Percentiles rank a stretch among this genome's conserved stretches.
These are phyloP conservation scores for Drosophila santomea DNA, from an alignment of 1,140 invertebrate species.

Conservation along the genomic window DNA sequence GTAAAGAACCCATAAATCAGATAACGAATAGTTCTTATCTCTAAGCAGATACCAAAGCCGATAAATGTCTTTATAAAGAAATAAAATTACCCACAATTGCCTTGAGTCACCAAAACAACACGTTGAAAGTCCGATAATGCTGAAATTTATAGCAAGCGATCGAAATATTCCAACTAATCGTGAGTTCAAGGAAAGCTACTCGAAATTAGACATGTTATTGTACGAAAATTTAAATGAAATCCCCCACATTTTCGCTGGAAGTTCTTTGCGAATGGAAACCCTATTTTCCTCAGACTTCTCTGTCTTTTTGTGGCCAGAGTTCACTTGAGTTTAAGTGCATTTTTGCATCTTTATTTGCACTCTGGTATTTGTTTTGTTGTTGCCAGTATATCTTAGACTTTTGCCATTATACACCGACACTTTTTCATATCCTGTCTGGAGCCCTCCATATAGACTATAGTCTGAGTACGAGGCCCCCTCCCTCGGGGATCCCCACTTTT, in stretches of 20 bases:
- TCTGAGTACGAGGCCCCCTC: slow-evolving; percentile 48
- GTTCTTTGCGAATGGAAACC: background rate
- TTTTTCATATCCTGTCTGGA: slow-evolving; percentile 81
- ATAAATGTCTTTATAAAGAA: slow-evolving; percentile 26
- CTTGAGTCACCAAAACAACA: slow-evolving; percentile 26
- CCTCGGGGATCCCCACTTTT: slow-evolving; percentile 6
- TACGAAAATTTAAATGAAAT: slow-evolving; percentile 4
- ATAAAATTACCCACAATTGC: slow-evolving; percentile 25
- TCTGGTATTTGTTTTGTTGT: slow-evolving; percentile 70
- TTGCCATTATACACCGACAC: slow-evolving; percentile 75
- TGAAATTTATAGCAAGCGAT: background rate
- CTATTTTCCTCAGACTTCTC: background rate
- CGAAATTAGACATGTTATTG: slow-evolving; percentile 1
- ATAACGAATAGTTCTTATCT: slow-evolving; percentile 34
- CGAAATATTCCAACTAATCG: slow-evolving; percentile 10
- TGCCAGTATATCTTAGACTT: slow-evolving; percentile 54
- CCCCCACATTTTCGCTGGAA: background rate
- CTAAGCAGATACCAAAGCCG: slow-evolving; percentile 11
- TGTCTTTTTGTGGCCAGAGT: slow-evolving; percentile 30
- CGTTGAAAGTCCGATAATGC: slow-evolving; percentile 12
- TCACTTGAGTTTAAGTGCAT: slow-evolving; percentile 80
- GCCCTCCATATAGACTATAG: slow-evolving; percentile 39
- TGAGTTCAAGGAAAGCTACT: slow-evolving; percentile 17
- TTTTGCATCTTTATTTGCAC: slow-evolving; percentile 78
- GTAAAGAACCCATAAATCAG: slow-evolving; percentile 30